Conservation (phyloP, 2,888 invertebrate species). For the Thecocarcelia acutangulata region DNA sequence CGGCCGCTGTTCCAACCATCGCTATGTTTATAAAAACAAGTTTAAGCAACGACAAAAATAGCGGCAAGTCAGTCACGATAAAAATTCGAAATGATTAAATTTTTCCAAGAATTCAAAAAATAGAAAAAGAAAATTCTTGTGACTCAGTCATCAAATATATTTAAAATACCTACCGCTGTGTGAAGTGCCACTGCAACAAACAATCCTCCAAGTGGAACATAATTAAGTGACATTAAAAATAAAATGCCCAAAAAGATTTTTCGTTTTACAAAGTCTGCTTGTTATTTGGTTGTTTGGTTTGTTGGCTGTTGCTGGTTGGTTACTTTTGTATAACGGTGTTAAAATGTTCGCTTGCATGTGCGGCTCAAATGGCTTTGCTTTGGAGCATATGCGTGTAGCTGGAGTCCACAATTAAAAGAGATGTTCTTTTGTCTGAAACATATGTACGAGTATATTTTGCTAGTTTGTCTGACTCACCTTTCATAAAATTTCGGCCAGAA, state of each 20-base stretch:
- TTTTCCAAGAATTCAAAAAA: too few species aligned
- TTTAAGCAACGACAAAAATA: too few species aligned
- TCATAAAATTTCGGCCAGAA: too few species aligned
- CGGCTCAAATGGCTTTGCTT: too few species aligned
- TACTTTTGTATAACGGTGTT: slow-evolving; percentile 11
- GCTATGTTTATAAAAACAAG: too few species aligned
- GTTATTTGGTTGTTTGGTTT: slow-evolving; percentile 40
- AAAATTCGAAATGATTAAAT: too few species aligned
- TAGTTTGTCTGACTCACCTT: too few species aligned
- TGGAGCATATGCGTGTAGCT: not conserved
- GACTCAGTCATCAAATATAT: not conserved
- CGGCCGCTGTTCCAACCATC: too few species aligned
- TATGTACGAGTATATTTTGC: too few species aligned
- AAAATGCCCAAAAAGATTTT: slow-evolving; percentile 66
- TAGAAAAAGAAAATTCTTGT: too few species aligned
- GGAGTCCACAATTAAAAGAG: slow-evolving; percentile 34
- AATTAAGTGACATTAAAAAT: slow-evolving; percentile 69
- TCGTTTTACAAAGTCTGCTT: slow-evolving; percentile 54
- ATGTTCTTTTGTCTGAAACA: slow-evolving; percentile 24
- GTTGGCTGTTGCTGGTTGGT: slow-evolving; percentile 8
- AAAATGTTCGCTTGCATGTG: slow-evolving; percentile 28
- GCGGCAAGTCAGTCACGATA: too few species aligned
- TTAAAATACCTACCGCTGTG: not conserved
- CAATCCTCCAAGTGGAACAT: slow-evolving; percentile 46
- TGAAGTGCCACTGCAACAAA: not conserved